A percentile compares a stretch with the other conserved stretches of the same genome.
phyloP scores from a whole-genome alignment of 2,797 vertebrate species.

The Onychomys arenicola region DNA sequence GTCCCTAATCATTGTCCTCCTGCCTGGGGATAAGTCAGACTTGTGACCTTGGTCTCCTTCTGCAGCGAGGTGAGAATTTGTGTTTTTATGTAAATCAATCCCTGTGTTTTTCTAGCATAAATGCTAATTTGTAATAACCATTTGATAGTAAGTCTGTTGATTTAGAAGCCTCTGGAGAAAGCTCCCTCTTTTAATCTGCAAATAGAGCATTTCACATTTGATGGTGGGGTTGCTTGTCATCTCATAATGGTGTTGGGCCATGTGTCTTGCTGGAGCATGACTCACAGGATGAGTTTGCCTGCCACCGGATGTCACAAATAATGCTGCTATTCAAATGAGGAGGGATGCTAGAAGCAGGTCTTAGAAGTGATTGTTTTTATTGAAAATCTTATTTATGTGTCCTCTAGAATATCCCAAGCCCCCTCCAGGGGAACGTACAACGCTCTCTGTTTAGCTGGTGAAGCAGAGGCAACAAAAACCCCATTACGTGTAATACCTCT shows the following conservation, averaged over 20 bases:
- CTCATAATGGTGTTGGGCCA: not conserved
- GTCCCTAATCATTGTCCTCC: not conserved
- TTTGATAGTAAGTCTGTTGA: slow-evolving; percentile 37
- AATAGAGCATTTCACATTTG: not conserved
- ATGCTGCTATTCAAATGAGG: slow-evolving; percentile 38
- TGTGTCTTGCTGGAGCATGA: slow-evolving; percentile 43
- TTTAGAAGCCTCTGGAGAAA: slow-evolving; percentile 61
- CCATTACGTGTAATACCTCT: slow-evolving; percentile 63
- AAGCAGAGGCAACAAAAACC: slow-evolving; percentile 69
- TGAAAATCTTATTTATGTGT: slow-evolving; percentile 68
- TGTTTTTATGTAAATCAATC: slow-evolving; percentile 13
- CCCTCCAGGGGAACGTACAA: slow-evolving; percentile 49
- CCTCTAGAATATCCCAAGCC: slow-evolving; percentile 51
- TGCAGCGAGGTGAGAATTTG: slow-evolving; percentile 27
- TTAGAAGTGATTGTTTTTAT: slow-evolving; percentile 55
- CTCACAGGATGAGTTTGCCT: slow-evolving; percentile 45
- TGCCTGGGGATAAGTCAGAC: not conserved
- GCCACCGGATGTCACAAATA: slow-evolving; percentile 66
- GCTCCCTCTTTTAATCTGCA: slow-evolving; percentile 68
- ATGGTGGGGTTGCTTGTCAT: not conserved
- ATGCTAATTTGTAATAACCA: slow-evolving; percentile 50
- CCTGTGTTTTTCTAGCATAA: not conserved
- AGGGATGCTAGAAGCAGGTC: not conserved
- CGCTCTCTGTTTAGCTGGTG: slow-evolving; percentile 39
- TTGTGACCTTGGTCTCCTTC: not conserved